Evolutionary conservation across 30 jellyfish, hydroid and myxozoan species (phyloP).

Genomic region (Hydractinia symbiolongicarpus): DNA sequence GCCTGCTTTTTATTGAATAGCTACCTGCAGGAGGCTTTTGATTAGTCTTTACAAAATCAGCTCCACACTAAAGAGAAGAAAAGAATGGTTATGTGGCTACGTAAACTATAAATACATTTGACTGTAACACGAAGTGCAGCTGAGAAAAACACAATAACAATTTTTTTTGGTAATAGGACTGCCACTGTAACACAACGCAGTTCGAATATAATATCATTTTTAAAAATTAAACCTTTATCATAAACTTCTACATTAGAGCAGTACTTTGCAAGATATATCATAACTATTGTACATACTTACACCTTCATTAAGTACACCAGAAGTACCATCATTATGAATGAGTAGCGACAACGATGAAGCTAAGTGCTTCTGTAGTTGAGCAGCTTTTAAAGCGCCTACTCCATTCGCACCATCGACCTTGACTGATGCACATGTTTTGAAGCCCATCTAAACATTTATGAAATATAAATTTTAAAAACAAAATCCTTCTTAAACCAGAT

Average conservation of each 20-base stretch:
- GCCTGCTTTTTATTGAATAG: not conserved
- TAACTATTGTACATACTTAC: conserved; percentile 22
- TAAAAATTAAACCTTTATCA: too few relatives aligned
- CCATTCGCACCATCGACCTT: conserved; percentile 97
- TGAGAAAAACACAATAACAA: too few relatives aligned
- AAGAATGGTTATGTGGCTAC: not conserved
- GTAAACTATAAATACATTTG: too few relatives aligned
- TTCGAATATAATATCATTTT: too few relatives aligned
- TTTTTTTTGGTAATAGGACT: too few relatives aligned
- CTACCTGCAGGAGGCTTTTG: conserved; percentile 85
- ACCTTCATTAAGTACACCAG: conserved; percentile 63
- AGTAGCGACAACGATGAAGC: conserved; percentile 2
- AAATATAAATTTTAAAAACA: too few relatives aligned
- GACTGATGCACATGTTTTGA: conserved; percentile 11
- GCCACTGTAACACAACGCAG: too few relatives aligned
- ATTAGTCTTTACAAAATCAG: conserved; percentile 83
- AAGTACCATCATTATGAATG: conserved; percentile 65
- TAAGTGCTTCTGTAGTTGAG: conserved; percentile 30
- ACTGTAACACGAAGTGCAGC: too few relatives aligned
- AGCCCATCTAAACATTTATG: not conserved
- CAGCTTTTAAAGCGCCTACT: conserved; percentile 66
- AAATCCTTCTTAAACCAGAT: too few relatives aligned
- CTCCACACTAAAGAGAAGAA: conserved; percentile 78
- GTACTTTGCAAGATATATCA: too few relatives aligned
- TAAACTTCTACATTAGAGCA: too few relatives aligned